These are phyloP conservation scores for Zele albiditarsus DNA, from an alignment of 2,888 invertebrate genomes.

Conservation along the genomic window DNA sequence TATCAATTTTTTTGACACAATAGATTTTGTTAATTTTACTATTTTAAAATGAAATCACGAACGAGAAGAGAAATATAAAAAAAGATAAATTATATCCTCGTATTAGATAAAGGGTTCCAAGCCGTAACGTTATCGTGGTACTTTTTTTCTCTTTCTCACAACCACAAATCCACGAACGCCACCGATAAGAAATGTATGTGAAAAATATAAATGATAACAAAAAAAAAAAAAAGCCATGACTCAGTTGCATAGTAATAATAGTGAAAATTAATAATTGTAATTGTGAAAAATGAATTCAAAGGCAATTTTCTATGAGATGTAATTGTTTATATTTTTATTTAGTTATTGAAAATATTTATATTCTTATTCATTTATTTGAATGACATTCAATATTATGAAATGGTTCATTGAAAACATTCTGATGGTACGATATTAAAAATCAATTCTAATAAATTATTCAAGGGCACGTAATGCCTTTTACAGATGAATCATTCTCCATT, in stretches of 20 bases:
- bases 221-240: neutral
- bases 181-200: neutral
- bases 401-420: neutral
- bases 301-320: no score
- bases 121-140: neutral
- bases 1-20: no score
- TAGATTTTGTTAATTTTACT: no score
- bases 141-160: neutral
- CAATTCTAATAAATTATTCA: neutral
- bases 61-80: neutral
- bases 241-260: neutral
- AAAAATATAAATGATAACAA: neutral
- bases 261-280: no score
- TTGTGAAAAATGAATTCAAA: no score
- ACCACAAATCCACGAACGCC: neutral
- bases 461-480: neutral
- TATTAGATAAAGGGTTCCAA: neutral
- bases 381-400: no score
- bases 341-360: no score
- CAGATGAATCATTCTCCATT: neutral
- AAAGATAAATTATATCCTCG: neutral
- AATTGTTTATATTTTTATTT: neutral
- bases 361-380: no score
- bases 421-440: neutral
- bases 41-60: no score